Base-by-base conservation (phyloP, 1,140 invertebrate species). In the Pogonomyrmex barbatus region DNA sequence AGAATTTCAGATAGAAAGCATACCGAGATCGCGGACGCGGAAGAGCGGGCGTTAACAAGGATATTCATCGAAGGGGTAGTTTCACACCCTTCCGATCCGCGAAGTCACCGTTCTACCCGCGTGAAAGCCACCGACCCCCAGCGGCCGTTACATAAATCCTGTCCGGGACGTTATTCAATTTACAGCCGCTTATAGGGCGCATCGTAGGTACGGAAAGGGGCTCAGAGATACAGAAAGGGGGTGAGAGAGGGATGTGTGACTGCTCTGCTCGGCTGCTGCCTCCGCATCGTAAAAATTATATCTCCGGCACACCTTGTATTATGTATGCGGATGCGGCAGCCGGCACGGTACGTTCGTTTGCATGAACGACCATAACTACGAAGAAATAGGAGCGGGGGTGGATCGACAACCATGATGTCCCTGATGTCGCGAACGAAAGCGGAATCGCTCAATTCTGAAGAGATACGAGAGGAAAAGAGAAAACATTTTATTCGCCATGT, bases 221-320 rank as follows among this genome's bases (percentile, higher is more conserved):
- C 30, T n/a, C 9, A 4, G 39, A 0, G 17, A 4, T 36, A 24
- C 1, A 30, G 12, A 17, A 8, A 14, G 50, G 45, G 82, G 33
- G 63, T 56, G 30, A 58, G 87, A 50, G 14, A 50, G 36, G 45
- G 10, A n/a, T 39, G 58, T 39, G 58, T 45, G 30, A 45, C 30
- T 63, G 39, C 39, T 42, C 30, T 6, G 4, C n/a, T 14, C 50
- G 68, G 58, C 24, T 62, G 47, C 52, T 36, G 58, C 24, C 4
- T 36, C 10, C 10, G 58, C 33, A 39, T 93, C 91, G 90, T 93
- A 92, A 93, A 93, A 93, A 93, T 92, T 87, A 86, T 87, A 87
- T 82, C 75, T 71, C n/a, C 77, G 42, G 54, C 36, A n/a, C 52
- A 60, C 52, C 52, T 45, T 67, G 87, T 84, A 77, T 89, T 88